Evolutionary conservation across 2,113 vertebrate genomes (phyloP), one percentile per base, ranked within the genome.

Genomic region (Corythaixoides concolor): DNA sequence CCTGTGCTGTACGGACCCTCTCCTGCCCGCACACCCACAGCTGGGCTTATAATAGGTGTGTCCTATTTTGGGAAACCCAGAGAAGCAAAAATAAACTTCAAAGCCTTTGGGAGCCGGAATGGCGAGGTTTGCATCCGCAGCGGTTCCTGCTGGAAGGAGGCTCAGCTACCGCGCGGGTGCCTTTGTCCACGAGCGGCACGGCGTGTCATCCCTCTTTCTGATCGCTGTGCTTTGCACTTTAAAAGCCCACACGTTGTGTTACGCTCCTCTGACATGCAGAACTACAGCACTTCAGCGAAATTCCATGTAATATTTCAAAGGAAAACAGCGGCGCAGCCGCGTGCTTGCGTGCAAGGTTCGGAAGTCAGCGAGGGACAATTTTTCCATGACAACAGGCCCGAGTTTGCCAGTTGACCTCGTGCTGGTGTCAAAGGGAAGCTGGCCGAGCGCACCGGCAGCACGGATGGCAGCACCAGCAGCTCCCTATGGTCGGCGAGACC

Each of bases 231-330:
- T 47, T 59, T 41, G 41, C 43, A 4, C 45, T 69, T 39, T 21
- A 47, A 41, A 63, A 74, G n/a, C 1, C 2, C 1, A 0, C 4
- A 22, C 1, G 5, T 16, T 55, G 4, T 23, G 70, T 59, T 21
- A 1, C 24, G 19, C 21, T 62, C 67, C 59, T 49, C 41, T 23
- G 27, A 11, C 41, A 6, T 0, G 3, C 43, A 27, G 58, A 22
- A 39, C 69, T 70, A 21, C 32, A 43, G 69, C 62, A 12, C 39
- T 66, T 22, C 3, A 52, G 60, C 3, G 7, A 64, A 47, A 75
- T 50, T 41, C 74, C 47, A 35, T 15, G 3, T 13, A 27, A 53
- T 21, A 41, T 45, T 53, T 39, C 32, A 33, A 24, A 68, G 8
- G 6, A 15, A 53, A 80, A n/a, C 56, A n/a, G 60, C 47, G 72